phyloP scores from a whole-genome alignment of 2,888 invertebrate species.

The Oscheius myriophilus region DNA sequence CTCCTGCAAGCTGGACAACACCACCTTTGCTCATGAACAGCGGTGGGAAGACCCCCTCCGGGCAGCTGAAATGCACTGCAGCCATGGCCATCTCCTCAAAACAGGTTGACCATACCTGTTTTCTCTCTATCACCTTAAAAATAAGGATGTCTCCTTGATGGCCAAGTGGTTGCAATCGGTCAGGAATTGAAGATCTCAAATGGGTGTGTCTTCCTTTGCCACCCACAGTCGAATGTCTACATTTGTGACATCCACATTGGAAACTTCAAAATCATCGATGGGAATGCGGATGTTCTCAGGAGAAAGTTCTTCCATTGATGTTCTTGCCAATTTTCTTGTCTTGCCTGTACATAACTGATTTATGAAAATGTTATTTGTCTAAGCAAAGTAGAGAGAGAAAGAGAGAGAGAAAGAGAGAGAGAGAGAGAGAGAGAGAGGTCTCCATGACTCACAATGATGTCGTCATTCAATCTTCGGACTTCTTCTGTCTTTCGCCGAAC shows the following conservation, averaged over 20 bases:
- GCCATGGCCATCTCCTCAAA: conserved; percentile 42
- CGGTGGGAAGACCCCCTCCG: conserved; percentile 38
- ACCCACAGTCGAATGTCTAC: conserved; percentile 52
- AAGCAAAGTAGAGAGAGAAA: too few species aligned
- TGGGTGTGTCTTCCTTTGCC: conserved; percentile 53
- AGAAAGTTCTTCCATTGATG: neutral
- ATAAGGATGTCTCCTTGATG: conserved; percentile 47
- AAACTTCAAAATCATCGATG: conserved; percentile 40
- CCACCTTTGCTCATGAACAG: conserved; percentile 36
- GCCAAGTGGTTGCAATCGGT: conserved; percentile 37
- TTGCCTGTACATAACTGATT: neutral
- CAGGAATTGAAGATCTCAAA: conserved; percentile 45
- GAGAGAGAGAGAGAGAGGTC: too few species aligned
- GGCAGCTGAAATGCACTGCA: conserved; percentile 43
- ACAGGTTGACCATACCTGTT: conserved; percentile 23
- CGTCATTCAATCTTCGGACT: too few species aligned
- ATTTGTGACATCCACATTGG: conserved; percentile 43
- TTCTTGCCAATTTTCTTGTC: neutral
- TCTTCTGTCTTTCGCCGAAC: too few species aligned
- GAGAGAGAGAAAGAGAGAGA: too few species aligned
- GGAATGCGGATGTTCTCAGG: neutral
- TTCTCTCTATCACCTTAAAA: neutral
- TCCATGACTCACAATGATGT: too few species aligned
- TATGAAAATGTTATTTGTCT: neutral
- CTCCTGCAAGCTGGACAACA: conserved; percentile 40